Conservation (phyloP, 2,797 vertebrate genomes). For the Staurois parvus region DNA sequence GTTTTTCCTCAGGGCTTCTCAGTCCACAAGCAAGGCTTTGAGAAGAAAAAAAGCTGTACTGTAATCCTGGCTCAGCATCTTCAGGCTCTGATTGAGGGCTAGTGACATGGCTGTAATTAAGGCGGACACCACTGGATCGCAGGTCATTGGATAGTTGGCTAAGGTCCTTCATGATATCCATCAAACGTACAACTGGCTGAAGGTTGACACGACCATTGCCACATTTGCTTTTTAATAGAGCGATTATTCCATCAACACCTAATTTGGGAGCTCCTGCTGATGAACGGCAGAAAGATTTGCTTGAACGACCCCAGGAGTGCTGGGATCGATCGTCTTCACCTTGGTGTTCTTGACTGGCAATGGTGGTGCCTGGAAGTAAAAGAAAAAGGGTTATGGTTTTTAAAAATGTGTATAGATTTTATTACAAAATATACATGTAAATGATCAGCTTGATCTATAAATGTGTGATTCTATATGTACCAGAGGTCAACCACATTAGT, state of each 20-base stretch:
- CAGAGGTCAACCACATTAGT: no score
- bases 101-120: conserved; percentile 82
- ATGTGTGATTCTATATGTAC: no score
- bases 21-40: conserved; percentile 91
- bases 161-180: conserved; percentile 86
- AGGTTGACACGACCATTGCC: conserved; percentile 82
- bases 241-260: conserved; percentile 73
- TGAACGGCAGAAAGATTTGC: conserved; percentile 61
- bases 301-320: conserved; percentile 63
- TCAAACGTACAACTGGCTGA: conserved; percentile 78
- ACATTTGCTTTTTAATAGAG: conserved; percentile 74
- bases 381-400: background rate
- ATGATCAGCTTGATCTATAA: no score
- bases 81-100: conserved; percentile 73
- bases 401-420: no score
- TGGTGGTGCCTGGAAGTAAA: background rate
- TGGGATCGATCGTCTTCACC: conserved; percentile 70
- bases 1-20: conserved; percentile 84
- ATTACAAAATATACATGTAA: no score
- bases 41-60: conserved; percentile 86
- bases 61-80: conserved; percentile 73
- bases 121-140: conserved; percentile 86
- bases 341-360: conserved; percentile 66
- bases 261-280: conserved; percentile 70
- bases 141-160: conserved; percentile 89